Evolutionary conservation across 2,888 invertebrate genomes (phyloP), one percentile per base, ranked within the genome.

Genomic region (Sympetrum striolatum): DNA sequence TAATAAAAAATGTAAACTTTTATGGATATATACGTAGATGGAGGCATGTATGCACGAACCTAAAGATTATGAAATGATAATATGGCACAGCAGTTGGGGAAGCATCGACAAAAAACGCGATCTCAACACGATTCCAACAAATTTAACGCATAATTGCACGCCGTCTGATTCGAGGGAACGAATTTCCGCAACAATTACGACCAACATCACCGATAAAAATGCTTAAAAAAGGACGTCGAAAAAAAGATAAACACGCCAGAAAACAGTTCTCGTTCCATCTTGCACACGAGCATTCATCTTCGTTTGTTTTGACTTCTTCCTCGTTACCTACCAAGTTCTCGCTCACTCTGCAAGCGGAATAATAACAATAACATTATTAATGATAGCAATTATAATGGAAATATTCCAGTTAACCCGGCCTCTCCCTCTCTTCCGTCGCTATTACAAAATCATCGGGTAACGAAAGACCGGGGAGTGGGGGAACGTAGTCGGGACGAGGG

Each of bases 331-430:
- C 82, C 25, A 31, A 73, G 73, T 31, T 82, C 18, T 31, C 58
- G 53, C 31, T 81, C 48, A 18, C 58, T 58, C 35, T 31, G 82
- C 58, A 35, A 18, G 58, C 82, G 18, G 10, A 60, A 37, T 86
- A 86, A 64, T 82, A 82, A 86, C 60, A 86, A 86, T 86, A 37
- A 86, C 58, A 37, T 64, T 86, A 86, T 86, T 86, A 86, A 86
- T 86, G 64, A 86, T 86, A 64, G 60, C 86, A 86, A 86, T 86
- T 60, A 60, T 60, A 86, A 60, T 86, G 86, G 64, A 86, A 86
- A 86, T 86, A 86, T 86, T 86, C 86, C 86, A 60, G 86, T 64
- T 86, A 86, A 86, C 86, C 60, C 37, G 86, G 31, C 60, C 86
- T 64, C 86, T 37, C 86, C 58, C 86, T n/a, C 60, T 86, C 86